These are phyloP conservation scores for Xenus cinereus DNA, from an alignment of 2,113 vertebrate species.

Conservation along the genomic window DNA sequence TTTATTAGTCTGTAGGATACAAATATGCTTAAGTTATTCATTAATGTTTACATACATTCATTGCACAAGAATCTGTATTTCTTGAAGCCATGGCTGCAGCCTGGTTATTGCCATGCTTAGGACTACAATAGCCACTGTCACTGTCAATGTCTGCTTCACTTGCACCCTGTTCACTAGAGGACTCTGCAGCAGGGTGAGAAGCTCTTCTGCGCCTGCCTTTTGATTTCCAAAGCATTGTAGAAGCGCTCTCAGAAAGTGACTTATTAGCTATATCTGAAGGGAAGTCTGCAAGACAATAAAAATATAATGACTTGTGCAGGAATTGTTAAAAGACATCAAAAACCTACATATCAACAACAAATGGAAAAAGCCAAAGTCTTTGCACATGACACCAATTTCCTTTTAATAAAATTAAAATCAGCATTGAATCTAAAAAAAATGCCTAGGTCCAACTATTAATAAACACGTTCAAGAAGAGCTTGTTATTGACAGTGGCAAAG, in stretches of 20 bases:
- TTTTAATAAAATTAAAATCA: neutral
- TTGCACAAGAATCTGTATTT: conserved; percentile 68
- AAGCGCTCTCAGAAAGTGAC: conserved; percentile 81
- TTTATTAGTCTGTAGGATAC: neutral
- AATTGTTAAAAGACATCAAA: neutral
- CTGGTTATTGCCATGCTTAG: conserved; percentile 89
- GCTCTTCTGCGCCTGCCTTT: conserved; percentile 83
- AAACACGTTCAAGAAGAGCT: neutral
- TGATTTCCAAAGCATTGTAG: conserved; percentile 86
- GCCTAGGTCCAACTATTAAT: neutral
- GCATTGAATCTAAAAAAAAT: neutral
- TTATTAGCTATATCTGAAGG: conserved; percentile 88
- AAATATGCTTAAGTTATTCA: neutral
- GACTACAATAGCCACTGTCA: conserved; percentile 97
- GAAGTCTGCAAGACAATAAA: conserved; percentile 80
- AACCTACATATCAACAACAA: neutral
- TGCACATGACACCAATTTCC: neutral
- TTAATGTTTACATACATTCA: conserved; percentile 64
- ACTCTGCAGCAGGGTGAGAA: conserved; percentile 85
- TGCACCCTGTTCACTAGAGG: conserved; percentile 88
- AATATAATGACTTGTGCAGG: neutral
- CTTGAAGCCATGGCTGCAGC: conserved; percentile 64
- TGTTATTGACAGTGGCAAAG: neutral
- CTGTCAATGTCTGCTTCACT: conserved; percentile 97
- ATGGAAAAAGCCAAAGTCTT: neutral